Conservation (phyloP, 2,888 invertebrate species). For the Stenurella melanura region DNA sequence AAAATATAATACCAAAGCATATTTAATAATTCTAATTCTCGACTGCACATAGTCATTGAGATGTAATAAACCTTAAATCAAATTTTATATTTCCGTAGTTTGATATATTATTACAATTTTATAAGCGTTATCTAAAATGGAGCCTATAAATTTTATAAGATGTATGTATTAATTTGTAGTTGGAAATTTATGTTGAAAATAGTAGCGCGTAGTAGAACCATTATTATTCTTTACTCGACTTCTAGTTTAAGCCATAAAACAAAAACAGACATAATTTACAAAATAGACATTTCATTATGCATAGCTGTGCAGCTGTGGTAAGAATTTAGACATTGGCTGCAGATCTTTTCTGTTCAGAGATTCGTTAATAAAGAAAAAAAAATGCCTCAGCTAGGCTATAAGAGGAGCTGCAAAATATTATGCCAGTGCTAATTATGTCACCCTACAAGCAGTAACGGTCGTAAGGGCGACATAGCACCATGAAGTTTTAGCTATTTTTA, state of each 20-base stretch:
- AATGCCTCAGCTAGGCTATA: no score
- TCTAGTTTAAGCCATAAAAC: not conserved
- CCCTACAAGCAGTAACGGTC: no score
- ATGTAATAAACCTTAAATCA: not conserved
- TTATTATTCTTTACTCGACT: constrained; percentile 20
- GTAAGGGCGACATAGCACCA: no score
- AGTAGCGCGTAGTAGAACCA: constrained; percentile 5
- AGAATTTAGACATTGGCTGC: not conserved
- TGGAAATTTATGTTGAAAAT: constrained; percentile 5
- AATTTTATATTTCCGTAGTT: not conserved
- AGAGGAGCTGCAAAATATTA: no score
- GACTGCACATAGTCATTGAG: not conserved
- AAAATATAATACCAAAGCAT: no score
- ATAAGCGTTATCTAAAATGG: constrained; percentile 3
- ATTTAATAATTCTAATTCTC: no score
- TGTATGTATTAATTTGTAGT: constrained; percentile 25
- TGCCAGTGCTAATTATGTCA: no score
- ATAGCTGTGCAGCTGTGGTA: not conserved
- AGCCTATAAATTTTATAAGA: constrained; percentile 8
- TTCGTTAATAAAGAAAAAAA: no score
- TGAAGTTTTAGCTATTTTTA: no score
- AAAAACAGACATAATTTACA: no score
- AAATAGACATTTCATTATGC: not conserved
- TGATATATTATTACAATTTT: constrained; percentile 3
- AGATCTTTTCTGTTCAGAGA: no score